A percentile compares a stretch with the other conserved stretches of the same genome.
phyloP scores from a whole-genome alignment of 2,888 invertebrate genomes.

The Pseudoips prasinana region DNA sequence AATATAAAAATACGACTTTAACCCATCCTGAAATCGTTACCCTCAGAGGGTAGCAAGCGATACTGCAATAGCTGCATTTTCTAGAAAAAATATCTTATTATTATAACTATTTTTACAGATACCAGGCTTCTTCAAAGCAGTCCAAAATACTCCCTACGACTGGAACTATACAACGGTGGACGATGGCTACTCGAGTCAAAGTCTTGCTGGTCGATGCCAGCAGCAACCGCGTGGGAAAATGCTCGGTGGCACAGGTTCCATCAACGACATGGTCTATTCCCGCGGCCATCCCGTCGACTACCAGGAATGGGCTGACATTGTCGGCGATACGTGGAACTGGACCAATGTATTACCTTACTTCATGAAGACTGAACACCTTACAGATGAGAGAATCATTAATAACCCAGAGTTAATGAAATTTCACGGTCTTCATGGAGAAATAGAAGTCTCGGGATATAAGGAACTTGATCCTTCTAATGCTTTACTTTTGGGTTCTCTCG shows the following conservation, averaged over 20 bases:
- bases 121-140: slow-evolving; percentile 45
- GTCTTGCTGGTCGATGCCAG: slow-evolving; percentile 46
- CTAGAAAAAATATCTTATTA: too few relatives aligned
- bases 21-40: too few relatives aligned
- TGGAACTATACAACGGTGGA: slow-evolving; percentile 65
- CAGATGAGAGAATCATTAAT: slow-evolving; percentile 52
- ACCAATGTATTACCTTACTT: slow-evolving; percentile 55
- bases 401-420: slow-evolving; percentile 47
- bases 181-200: slow-evolving; percentile 52
- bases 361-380: slow-evolving; percentile 61
- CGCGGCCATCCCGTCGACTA: slow-evolving; percentile 64
- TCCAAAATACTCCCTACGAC: slow-evolving; percentile 52
- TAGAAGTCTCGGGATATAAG: slow-evolving; percentile 53
- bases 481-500: slow-evolving; percentile 51
- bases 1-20: too few relatives aligned
- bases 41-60: too few relatives aligned
- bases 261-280: slow-evolving; percentile 68
- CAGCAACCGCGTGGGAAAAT: slow-evolving; percentile 60
- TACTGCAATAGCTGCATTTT: too few relatives aligned
- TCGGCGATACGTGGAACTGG: slow-evolving; percentile 59
- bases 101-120: slow-evolving; percentile 51
- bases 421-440: slow-evolving; percentile 56
- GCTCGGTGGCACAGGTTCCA: slow-evolving; percentile 64
- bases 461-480: slow-evolving; percentile 36
- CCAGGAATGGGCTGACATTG: slow-evolving; percentile 55